Percentiles rank a stretch among this genome's conserved stretches.
Conservation (phyloP, 2,888 invertebrate genomes). For the Agrotis exclamationis region DNA sequence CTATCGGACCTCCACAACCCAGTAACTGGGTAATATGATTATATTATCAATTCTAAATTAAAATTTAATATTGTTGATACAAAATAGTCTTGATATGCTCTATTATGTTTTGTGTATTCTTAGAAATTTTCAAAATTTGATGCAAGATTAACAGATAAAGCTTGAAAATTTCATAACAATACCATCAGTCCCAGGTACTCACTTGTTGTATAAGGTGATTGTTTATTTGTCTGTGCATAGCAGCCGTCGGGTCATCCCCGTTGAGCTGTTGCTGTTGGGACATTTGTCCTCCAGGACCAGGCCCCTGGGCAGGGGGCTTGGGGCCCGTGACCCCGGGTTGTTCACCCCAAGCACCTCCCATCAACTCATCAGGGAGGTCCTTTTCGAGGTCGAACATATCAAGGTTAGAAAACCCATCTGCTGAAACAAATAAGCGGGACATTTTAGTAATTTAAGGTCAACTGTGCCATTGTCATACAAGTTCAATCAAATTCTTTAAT, state of each 20-base stretch:
- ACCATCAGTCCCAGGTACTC: conserved; percentile 81
- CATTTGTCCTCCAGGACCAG: conserved; percentile 93
- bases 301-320: conserved; percentile 96
- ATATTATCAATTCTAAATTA: not conserved
- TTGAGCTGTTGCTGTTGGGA: conserved; percentile 92
- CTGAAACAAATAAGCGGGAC: conserved; percentile 70
- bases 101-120: conserved; percentile 8
- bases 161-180: not conserved
- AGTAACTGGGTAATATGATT: no score
- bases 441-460: conserved; percentile 18
- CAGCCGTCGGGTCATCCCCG: conserved; percentile 93
- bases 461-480: not conserved
- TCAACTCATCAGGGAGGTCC: conserved; percentile 97
- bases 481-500: not conserved
- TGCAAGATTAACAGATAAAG: not conserved
- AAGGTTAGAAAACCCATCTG: conserved; percentile 95
- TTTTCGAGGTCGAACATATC: conserved; percentile 97
- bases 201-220: conserved; percentile 94
- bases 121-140: not conserved
- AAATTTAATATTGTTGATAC: not conserved
- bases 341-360: conserved; percentile 95
- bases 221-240: conserved; percentile 91
- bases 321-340: conserved; percentile 92
- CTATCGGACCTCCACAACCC: no score
- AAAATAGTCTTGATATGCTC: not conserved